These are phyloP conservation scores for Cheirogaleus medius DNA, from an alignment of 2,113 vertebrate species.

Conservation along the genomic window DNA sequence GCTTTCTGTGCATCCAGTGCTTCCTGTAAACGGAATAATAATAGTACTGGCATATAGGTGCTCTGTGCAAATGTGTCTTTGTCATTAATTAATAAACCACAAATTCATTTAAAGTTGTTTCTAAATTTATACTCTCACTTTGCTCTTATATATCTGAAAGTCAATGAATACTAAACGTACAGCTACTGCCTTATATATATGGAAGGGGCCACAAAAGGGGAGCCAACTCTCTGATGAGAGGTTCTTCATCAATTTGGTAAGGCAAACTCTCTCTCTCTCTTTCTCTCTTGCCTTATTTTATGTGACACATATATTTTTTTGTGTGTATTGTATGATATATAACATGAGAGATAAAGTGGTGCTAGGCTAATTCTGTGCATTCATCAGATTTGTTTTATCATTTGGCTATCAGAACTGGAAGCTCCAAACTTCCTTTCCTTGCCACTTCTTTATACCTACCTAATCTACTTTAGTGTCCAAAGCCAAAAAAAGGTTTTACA, in stretches of 20 bases:
- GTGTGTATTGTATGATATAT: neutral
- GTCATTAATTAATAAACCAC: neutral
- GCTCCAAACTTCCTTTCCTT: neutral
- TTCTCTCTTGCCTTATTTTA: neutral
- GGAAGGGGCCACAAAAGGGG: neutral
- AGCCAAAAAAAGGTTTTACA: neutral
- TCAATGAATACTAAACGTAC: neutral
- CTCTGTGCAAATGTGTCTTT: neutral
- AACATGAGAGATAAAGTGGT: neutral
- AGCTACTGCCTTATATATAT: neutral
- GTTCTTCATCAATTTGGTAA: neutral
- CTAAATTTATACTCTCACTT: neutral
- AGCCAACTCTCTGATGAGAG: neutral
- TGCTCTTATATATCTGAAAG: neutral
- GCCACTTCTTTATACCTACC: neutral
- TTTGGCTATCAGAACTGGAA: neutral
- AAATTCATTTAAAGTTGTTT: neutral
- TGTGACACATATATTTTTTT: neutral
- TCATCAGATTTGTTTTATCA: neutral
- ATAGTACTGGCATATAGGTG: neutral
- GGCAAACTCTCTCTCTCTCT: neutral
- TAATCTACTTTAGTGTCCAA: neutral
- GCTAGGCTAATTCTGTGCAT: neutral
- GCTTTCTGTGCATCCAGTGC: neutral
- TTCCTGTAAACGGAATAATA: neutral